phyloP scores from a whole-genome alignment of 2,888 invertebrate genomes.

The Choristoneura rosaceana region DNA sequence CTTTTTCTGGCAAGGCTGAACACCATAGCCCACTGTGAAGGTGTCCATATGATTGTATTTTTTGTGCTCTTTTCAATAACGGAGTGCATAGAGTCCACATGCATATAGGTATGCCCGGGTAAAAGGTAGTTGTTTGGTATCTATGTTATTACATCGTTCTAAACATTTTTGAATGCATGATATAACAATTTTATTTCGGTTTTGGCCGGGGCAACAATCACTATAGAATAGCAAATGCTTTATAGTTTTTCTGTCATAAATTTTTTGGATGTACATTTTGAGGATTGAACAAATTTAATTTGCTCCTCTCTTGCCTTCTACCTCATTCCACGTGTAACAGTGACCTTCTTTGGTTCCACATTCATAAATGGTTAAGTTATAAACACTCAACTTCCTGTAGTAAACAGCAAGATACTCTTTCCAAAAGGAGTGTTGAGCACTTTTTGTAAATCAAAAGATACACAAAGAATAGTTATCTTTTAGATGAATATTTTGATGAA shows the following conservation, averaged over 20 bases:
- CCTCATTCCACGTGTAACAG: neutral
- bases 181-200: neutral
- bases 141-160: neutral
- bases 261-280: neutral
- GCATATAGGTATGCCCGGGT: neutral
- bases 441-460: neutral
- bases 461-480: neutral
- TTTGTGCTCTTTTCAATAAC: neutral
- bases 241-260: neutral
- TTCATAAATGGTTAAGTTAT: neutral
- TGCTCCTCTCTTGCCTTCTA: neutral
- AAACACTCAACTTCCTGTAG: neutral
- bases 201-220: constrained; percentile 1
- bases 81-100: neutral
- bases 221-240: neutral
- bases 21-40: neutral
- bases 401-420: neutral
- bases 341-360: neutral
- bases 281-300: neutral
- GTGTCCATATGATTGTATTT: neutral
- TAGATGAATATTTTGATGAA: neutral
- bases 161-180: neutral
- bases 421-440: neutral
- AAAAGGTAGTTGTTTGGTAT: neutral
- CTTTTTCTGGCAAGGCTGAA: neutral